Evolutionary conservation across 1,140 invertebrate genomes (phyloP), one percentile per base, ranked within the genome.

Genomic region (Calliphora vicina): DNA sequence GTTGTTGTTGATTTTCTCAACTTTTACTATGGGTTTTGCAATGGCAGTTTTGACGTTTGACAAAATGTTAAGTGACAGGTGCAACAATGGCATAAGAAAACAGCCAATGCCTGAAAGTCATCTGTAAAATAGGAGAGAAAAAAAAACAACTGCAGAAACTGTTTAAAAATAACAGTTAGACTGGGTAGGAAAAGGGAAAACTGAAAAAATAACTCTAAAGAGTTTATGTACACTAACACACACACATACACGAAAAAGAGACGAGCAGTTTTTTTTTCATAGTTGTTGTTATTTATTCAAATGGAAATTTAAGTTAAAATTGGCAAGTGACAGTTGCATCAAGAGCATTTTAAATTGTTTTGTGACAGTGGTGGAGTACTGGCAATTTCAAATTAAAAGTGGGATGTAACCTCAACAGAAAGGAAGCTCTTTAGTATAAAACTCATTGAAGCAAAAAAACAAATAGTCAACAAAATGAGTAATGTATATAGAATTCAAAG

Each of bases 11-110:
- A n/a, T 23, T 23, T 50, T 50, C 45, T 50, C 12, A 67, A 25
- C 50, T 67, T 67, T 67, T 25, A 67, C 61, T 25, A 23, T 67
- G 61, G n/a, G 23, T 67, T 67, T 9, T 78, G 35, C 20, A 20
- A 78, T 78, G 29, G 23, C 74, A 78, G 10, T 78, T 78, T 78
- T 78, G 74, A 78, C 74, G 35, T 78, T 78, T 78, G 74, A 78
- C 74, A 78, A 78, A 78, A 78, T 78, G 74, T 43, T 45, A 45
- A 78, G 74, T 45, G 74, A 78, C 74, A 78, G 74, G 74, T 78
- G 35, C 74, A 78, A 78, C 74, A 78, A 78, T 78, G 23, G 35
- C 74, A 45, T 78, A 78, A 78, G 74, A 78, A 78, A 43, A 67
- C 35, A 25, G 23, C 35, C 13, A 78, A 43, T 78, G 74, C 17